These are phyloP conservation scores for Trichosurus vulpecula DNA, from an alignment of 2,797 vertebrate genomes.

Conservation along the genomic window DNA sequence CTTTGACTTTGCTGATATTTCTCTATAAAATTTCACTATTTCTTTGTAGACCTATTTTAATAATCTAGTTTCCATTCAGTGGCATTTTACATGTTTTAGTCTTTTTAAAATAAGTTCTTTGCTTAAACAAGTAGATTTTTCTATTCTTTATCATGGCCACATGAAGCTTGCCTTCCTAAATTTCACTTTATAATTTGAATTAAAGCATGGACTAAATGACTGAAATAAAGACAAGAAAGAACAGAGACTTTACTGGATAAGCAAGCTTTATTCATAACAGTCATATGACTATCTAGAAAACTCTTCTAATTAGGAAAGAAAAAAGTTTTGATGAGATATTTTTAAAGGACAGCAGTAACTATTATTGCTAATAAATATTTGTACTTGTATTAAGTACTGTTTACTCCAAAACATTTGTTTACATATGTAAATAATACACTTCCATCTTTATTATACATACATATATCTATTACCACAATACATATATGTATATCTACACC, in stretches of 20 bases:
- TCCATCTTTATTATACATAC: not conserved
- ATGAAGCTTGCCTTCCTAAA: not conserved
- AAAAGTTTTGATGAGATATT: not conserved
- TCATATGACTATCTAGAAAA: constrained; percentile 1
- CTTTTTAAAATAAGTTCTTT: not conserved
- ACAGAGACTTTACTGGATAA: not conserved
- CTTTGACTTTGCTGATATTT: constrained; percentile 7
- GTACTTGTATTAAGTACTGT: constrained; percentile 17
- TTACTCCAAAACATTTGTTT: not conserved
- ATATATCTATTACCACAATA: not conserved
- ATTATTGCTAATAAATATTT: not conserved
- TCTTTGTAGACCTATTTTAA: not conserved
- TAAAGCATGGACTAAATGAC: not conserved
- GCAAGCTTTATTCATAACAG: not conserved
- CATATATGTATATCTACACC: not conserved
- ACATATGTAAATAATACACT: not conserved
- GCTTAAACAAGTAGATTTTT: not conserved
- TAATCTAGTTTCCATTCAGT: not conserved
- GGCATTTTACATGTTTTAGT: not conserved
- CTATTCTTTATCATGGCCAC: not conserved
- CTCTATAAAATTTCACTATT: constrained; percentile 9
- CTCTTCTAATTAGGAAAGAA: not conserved
- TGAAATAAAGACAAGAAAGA: not conserved
- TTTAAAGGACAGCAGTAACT: constrained; percentile 7
- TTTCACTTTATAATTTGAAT: not conserved